A percentile compares a stretch with the other conserved stretches of the same genome.
Evolutionary conservation across 2,888 invertebrate species (phyloP).

Genomic region (Phengaris alcon): DNA sequence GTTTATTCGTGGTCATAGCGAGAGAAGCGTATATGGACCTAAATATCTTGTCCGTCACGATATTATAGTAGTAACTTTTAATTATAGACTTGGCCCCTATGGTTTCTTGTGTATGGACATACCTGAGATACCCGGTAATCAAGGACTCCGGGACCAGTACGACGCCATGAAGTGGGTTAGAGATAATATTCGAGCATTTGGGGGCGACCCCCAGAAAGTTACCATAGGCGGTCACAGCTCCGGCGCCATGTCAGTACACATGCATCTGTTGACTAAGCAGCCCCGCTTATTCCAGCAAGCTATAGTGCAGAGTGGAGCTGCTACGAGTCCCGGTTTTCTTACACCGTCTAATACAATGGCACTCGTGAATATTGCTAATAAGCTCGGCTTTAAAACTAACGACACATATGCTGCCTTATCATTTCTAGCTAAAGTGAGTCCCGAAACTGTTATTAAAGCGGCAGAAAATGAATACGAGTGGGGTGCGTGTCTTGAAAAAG

Average conservation of each 20-base stretch:
- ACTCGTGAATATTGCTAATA: background rate
- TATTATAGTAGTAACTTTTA: constrained; percentile 50
- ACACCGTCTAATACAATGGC: background rate
- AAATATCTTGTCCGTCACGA: constrained; percentile 33
- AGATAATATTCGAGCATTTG: constrained; percentile 44
- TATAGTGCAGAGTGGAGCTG: constrained; percentile 7
- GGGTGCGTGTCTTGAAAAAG: background rate
- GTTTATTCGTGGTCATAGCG: background rate
- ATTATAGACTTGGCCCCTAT: constrained; percentile 52
- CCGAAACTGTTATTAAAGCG: background rate
- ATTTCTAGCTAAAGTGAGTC: background rate
- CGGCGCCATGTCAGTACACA: constrained; percentile 12
- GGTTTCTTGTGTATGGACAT: constrained; percentile 48
- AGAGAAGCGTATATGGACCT: background rate
- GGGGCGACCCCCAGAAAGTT: constrained; percentile 41
- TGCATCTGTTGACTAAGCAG: background rate
- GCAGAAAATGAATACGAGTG: background rate
- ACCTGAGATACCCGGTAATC: constrained; percentile 48
- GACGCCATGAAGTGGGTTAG: constrained; percentile 44
- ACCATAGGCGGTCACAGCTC: constrained; percentile 8
- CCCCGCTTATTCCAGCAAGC: background rate
- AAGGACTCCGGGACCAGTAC: constrained; percentile 46
- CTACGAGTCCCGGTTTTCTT: background rate
- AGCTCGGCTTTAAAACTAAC: constrained; percentile 6
- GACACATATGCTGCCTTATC: background rate